These are phyloP conservation scores for Rhimphoctona megacephalus DNA, from an alignment of 2,888 invertebrate genomes.

Conservation along the genomic window DNA sequence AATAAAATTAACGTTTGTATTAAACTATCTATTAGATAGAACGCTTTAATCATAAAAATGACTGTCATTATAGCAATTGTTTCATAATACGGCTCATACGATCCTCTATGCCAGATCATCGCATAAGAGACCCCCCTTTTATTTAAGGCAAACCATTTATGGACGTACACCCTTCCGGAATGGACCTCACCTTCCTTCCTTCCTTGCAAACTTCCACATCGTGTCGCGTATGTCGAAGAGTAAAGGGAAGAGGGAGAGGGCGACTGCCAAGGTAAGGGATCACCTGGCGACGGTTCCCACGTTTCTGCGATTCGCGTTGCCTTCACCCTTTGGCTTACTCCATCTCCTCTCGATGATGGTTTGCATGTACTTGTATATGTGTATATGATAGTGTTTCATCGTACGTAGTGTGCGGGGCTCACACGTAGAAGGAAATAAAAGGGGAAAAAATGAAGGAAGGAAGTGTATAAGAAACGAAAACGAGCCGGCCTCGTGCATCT, in stretches of 20 bases:
- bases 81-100: conserved; percentile 7
- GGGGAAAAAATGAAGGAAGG: conserved; percentile 47
- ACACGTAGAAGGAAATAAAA: conserved; percentile 65
- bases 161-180: conserved; percentile 74
- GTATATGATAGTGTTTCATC: conserved; percentile 61
- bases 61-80: neutral
- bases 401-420: conserved; percentile 40
- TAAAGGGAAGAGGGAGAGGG: conserved; percentile 57
- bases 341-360: conserved; percentile 67
- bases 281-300: conserved; percentile 85
- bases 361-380: conserved; percentile 58
- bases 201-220: conserved; percentile 65
- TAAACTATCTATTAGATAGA: neutral
- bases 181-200: conserved; percentile 72
- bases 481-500: conserved; percentile 82
- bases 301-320: conserved; percentile 83
- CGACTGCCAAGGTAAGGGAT: conserved; percentile 73
- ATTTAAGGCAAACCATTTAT: conserved; percentile 27
- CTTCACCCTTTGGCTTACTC: conserved; percentile 78
- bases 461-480: conserved; percentile 73
- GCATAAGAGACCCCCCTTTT: conserved; percentile 50
- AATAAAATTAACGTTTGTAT: neutral
- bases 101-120: neutral
- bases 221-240: conserved; percentile 22
- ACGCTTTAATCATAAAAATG: conserved; percentile 1